phyloP scores from a whole-genome alignment of 2,888 invertebrate genomes.

The Scotopteryx bipunctaria region DNA sequence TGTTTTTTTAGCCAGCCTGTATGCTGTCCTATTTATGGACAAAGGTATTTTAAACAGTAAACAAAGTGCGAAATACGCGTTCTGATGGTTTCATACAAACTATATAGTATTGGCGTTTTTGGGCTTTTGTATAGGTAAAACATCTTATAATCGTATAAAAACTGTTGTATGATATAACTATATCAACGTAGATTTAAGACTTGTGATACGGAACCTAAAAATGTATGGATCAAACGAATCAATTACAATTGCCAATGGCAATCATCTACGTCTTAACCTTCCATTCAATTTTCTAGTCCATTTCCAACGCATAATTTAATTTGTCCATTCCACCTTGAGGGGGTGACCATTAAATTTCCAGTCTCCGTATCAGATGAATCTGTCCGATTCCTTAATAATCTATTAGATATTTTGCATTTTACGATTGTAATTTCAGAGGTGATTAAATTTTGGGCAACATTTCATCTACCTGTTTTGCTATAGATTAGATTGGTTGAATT shows the following conservation, averaged over 20 bases:
- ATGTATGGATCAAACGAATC: not conserved
- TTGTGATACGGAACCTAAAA: too few relatives aligned
- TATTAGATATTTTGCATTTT: constrained; percentile 32
- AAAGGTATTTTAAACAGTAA: too few relatives aligned
- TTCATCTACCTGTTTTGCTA: constrained; percentile 4
- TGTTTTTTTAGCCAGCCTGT: too few relatives aligned
- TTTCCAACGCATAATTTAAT: constrained; percentile 77
- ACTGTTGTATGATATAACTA: too few relatives aligned
- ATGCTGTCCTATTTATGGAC: too few relatives aligned
- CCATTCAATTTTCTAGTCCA: constrained; percentile 77
- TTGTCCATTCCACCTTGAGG: constrained; percentile 58
- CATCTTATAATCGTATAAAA: too few relatives aligned
- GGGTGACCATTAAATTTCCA: constrained; percentile 47
- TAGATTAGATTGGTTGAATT: not conserved
- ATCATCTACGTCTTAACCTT: constrained; percentile 47
- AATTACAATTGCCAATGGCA: constrained; percentile 12
- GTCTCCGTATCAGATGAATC: constrained; percentile 44
- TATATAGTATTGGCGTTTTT: too few relatives aligned
- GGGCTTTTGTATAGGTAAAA: too few relatives aligned
- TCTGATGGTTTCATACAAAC: too few relatives aligned
- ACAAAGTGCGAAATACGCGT: too few relatives aligned
- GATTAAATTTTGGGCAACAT: constrained; percentile 18
- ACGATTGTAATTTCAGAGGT: constrained; percentile 31
- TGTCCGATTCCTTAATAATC: constrained; percentile 36
- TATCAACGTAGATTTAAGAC: too few relatives aligned